Percentiles rank a stretch among this genome's conserved stretches.
Conservation (phyloP, 2,797 vertebrate species). For the Mus minutoides region DNA sequence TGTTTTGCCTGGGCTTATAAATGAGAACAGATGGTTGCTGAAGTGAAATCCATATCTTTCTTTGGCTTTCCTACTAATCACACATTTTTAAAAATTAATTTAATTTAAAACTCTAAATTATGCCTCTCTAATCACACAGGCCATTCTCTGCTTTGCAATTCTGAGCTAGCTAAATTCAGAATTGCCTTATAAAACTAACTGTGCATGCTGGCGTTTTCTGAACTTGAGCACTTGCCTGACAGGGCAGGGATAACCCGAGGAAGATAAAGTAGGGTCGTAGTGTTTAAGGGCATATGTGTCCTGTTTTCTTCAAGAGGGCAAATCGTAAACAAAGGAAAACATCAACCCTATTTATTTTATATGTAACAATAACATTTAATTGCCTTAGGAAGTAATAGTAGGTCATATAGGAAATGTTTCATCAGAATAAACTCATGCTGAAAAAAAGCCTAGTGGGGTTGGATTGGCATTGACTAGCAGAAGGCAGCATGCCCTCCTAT, state of each 20-base stretch:
- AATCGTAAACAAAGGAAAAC: constrained; percentile 24
- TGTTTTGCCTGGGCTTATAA: background rate
- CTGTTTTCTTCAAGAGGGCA: background rate
- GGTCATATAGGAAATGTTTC: background rate
- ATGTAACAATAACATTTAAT: background rate
- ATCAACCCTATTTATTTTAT: background rate
- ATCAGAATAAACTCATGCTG: background rate
- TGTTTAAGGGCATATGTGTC: background rate
- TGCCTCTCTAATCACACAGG: constrained; percentile 2
- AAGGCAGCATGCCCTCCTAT: background rate
- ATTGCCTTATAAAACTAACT: constrained; percentile 54
- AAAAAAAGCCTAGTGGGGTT: background rate
- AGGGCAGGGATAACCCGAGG: background rate
- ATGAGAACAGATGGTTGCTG: background rate
- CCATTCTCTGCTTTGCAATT: constrained; percentile 1
- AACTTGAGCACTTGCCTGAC: background rate
- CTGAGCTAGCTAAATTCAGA: constrained; percentile 35
- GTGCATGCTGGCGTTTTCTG: constrained; percentile 20
- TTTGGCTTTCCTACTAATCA: background rate
- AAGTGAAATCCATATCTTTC: background rate
- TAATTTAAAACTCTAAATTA: constrained; percentile 39
- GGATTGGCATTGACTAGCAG: background rate
- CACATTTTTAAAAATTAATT: background rate
- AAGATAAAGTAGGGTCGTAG: background rate
- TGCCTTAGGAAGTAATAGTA: background rate